These are phyloP conservation scores for Simalia tracyae DNA, from an alignment of 2,797 vertebrate species.

Conservation along the genomic window DNA sequence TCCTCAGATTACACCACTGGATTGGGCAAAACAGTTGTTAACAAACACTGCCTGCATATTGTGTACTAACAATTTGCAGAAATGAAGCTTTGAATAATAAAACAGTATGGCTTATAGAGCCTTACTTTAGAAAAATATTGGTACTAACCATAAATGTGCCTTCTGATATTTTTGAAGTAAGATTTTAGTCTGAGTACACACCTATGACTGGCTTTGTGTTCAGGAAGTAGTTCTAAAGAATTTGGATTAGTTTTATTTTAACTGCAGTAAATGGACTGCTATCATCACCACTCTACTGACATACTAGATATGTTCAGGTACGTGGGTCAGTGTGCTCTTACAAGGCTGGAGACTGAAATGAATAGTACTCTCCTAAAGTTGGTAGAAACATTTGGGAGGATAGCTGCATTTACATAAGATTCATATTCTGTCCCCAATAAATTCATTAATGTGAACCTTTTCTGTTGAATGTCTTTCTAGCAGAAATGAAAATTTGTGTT, in stretches of 20 bases:
- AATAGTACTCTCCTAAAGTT: background rate
- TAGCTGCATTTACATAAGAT: background rate
- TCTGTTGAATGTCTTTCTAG: background rate
- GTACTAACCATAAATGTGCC: fast-evolving
- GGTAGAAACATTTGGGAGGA: background rate
- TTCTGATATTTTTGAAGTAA: background rate
- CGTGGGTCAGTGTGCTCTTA: background rate
- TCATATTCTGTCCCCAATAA: background rate
- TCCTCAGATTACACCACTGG: background rate
- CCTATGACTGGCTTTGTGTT: fast-evolving
- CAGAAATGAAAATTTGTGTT: background rate
- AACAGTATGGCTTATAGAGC: background rate
- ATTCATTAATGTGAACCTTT: background rate
- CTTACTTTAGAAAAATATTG: background rate
- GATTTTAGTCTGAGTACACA: background rate
- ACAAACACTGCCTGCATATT: background rate
- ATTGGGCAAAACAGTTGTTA: background rate
- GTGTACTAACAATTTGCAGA: background rate
- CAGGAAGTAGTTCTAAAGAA: background rate
- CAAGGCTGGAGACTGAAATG: background rate
- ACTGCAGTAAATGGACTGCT: background rate
- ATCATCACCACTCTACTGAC: background rate
- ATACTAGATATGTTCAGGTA: background rate
- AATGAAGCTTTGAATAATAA: background rate
- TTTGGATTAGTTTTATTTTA: background rate